Evolutionary conservation across 64 coral and sea anemone species (phyloP), one percentile per base, ranked within the genome.

Genomic region (Acropora tenuis): DNA sequence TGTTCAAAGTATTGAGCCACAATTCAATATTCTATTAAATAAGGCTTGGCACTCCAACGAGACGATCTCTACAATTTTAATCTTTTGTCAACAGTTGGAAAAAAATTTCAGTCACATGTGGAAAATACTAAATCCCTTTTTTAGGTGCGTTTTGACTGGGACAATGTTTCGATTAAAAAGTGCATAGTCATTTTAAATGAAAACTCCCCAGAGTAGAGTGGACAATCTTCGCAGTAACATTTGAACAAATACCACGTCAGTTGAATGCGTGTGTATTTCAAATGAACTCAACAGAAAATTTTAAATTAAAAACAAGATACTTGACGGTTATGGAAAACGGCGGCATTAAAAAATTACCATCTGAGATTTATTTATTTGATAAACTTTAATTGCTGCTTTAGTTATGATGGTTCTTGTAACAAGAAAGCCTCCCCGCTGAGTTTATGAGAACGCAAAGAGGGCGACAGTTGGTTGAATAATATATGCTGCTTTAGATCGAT

Each of bases 301-400:
- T 13, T 2, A 48, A 69, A 11, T 2, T 7, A 6, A 67, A 2
- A 69, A 84, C 44, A 85, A 48, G 47, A 18, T 3, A 48, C 16
- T 72, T 65, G 44, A 50, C 4, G 79, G 60, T 55, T 10, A 42
- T 49, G 43, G 65, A 85, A 85, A 72, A 85, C 82, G 82, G 43
- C 42, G 8, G 46, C 8, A 10, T 18, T 48, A 71, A 9, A 50
- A 50, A 69, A 71, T 65, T 8, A 71, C 82, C 47, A 16, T n/a
- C 45, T 19, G 16, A 71, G 43, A 71, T 49, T 46, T 47, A 13
- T 50, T 78, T 71, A 45, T 48, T 85, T 30, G 30, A 30, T 7
- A 55, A 85, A 85, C 19, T 3, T 40, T 71, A 71, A 85, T 85
- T 85, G 10, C 47, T 85, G 15, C 58, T 85, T 85, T 48, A 61